Conservation (phyloP, 2,888 invertebrate genomes). For the Drosophila suboccidentalis region DNA sequence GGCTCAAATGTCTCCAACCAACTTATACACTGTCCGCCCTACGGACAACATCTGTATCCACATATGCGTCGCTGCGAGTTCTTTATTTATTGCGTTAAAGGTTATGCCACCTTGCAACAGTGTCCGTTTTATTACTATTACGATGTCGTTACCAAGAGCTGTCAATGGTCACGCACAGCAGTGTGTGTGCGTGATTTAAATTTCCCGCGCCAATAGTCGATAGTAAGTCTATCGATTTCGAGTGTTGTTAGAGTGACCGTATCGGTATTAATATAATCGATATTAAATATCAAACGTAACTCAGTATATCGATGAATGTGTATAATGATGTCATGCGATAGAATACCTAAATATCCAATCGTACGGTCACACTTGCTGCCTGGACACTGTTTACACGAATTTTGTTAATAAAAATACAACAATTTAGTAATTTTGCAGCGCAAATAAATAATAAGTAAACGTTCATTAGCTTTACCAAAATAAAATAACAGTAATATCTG, state of each 20-base stretch:
- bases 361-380: conserved; percentile 26
- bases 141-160: conserved; percentile 79
- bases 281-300: conserved; percentile 24
- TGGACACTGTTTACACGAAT: conserved; percentile 46
- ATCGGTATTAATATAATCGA: conserved; percentile 38
- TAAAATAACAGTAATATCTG: conserved; percentile 23
- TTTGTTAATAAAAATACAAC: conserved; percentile 33
- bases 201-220: conserved; percentile 43
- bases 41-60: conserved; percentile 83
- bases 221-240: conserved; percentile 20
- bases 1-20: conserved; percentile 35
- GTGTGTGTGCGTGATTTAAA: conserved; percentile 79
- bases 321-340: conserved; percentile 48
- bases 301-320: conserved; percentile 22
- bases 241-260: conserved; percentile 29
- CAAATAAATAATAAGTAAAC: conserved; percentile 13
- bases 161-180: conserved; percentile 80
- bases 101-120: conserved; percentile 83
- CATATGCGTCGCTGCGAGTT: conserved; percentile 83
- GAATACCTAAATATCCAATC: conserved; percentile 15
- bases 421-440: conserved; percentile 19
- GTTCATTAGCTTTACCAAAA: background rate
- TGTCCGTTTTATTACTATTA: conserved; percentile 84
- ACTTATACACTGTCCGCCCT: conserved; percentile 74
- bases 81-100: conserved; percentile 84